Base-by-base conservation (phyloP, 2,888 invertebrate species). In the Allophyes oxyacanthae region DNA sequence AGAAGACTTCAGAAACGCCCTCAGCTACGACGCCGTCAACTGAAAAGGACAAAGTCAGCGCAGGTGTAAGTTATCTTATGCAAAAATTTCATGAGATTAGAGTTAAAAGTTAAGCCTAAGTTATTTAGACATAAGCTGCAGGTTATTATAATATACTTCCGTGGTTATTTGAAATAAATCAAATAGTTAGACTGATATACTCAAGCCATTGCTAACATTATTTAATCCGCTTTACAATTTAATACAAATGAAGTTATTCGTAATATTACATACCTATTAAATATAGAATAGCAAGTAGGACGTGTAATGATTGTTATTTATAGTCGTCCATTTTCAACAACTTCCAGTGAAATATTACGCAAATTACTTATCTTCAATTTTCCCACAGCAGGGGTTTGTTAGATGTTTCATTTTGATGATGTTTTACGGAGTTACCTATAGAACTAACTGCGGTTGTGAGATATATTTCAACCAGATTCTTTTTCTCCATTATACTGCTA, bases 1-100 rank as follows among this genome's bases (percentile, higher is more conserved):
- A 98, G 79, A 97, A 96, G 85, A 96, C 96, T 78, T 95, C 95
- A 61, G 96, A 96, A 57, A 96, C 96, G 66, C 95, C 95, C 46
- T 95, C 94, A 56, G 95, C 94, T 51, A 95, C 95, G 59, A 95
- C 95, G 45, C 95, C 95, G 40, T 94, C 94, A 38, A 91, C 94
- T 6, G 94, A 94, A 57, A 95, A 95, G 76, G 96, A 96, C 78
- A 96, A 96, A 89, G 96, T 96, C 73, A 96, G 96, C 94, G 96
- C 96, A 89, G 95, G 95, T 79, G 95, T 95, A 94, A 95, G 95
- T 95, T 94, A 94, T 71, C 88, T 94, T 59, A 94, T 94, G 94
- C 95, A 95, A 88, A 95, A 95, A 82, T 95, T 95, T 89, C 95
- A 95, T 80, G 95, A 95, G 89, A 95, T 95, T 86, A 95, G 95